Percentiles rank a stretch among this genome's conserved stretches.
Evolutionary conservation across 1,140 invertebrate species (phyloP).

Genomic region (Drosophila chauvacae): DNA sequence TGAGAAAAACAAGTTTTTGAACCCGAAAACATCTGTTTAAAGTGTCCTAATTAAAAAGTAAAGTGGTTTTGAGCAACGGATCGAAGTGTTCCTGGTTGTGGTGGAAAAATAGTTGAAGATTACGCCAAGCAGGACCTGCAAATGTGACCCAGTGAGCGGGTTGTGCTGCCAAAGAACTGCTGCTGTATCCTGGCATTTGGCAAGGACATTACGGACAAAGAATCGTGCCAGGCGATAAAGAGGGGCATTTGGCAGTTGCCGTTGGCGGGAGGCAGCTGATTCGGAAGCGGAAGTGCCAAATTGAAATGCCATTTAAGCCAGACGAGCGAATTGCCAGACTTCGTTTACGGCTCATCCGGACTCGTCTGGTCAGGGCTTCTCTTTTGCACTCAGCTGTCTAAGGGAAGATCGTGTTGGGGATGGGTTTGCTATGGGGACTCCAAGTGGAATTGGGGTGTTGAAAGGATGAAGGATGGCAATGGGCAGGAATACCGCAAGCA

Average conservation of each 20-base stretch:
- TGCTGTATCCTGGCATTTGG: conserved; percentile 31
- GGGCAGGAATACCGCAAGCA: neutral
- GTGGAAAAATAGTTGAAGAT: neutral
- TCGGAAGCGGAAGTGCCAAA: conserved; percentile 79
- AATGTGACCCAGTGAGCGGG: conserved; percentile 38
- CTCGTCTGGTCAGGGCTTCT: conserved; percentile 12
- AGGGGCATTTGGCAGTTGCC: conserved; percentile 4
- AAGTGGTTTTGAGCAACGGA: conserved; percentile 44
- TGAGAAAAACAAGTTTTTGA: conserved; percentile 58
- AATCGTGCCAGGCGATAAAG: conserved; percentile 20
- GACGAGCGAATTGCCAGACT: conserved; percentile 47
- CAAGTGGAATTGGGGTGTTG: conserved; percentile 1
- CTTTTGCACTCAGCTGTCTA: conserved; percentile 39
- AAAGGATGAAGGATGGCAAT: neutral
- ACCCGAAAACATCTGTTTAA: conserved; percentile 58
- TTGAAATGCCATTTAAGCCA: conserved; percentile 80
- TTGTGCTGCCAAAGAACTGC: conserved; percentile 14
- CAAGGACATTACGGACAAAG: conserved; percentile 79
- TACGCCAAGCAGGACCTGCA: conserved; percentile 6
- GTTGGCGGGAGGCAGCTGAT: conserved; percentile 12
- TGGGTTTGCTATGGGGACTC: neutral
- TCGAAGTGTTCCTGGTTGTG: conserved; percentile 17
- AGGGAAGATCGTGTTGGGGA: neutral
- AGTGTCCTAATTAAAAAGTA: conserved; percentile 37
- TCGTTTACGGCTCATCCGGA: conserved; percentile 30